phyloP scores from a whole-genome alignment of 2,113 vertebrate genomes.

The Pelecanus crispus region DNA sequence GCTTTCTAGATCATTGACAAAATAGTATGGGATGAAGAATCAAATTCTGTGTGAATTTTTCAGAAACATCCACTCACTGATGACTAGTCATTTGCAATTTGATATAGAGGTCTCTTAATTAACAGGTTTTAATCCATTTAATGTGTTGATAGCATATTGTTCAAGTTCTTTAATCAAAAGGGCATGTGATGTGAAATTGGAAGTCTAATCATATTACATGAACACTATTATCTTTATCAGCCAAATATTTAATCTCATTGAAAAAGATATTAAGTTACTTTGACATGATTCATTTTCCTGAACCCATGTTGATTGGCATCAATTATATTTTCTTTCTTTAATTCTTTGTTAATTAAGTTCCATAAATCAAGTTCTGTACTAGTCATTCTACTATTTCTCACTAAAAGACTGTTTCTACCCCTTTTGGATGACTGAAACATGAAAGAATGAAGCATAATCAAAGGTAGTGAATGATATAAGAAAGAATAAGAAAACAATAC shows the following conservation, averaged over 20 bases:
- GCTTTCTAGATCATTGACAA: neutral
- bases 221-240: slow-evolving; percentile 23
- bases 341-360: slow-evolving; percentile 27
- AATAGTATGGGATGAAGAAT: neutral
- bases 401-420: neutral
- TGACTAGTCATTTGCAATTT: slow-evolving; percentile 17
- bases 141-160: slow-evolving; percentile 25
- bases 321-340: slow-evolving; percentile 18
- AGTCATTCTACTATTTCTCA: neutral
- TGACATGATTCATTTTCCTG: slow-evolving; percentile 10
- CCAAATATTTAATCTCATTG: slow-evolving; percentile 35
- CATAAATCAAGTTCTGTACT: neutral
- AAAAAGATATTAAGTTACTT: slow-evolving; percentile 31
- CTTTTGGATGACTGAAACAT: neutral
- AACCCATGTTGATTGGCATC: neutral
- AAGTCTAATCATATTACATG: slow-evolving; percentile 28
- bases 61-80: neutral
- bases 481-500: neutral
- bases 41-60: neutral
- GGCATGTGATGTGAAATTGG: neutral
- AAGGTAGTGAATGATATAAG: neutral
- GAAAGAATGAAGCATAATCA: neutral
- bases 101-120: slow-evolving; percentile 15
- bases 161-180: slow-evolving; percentile 45
- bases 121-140: slow-evolving; percentile 28